These are phyloP conservation scores for Passerina amoena DNA, from an alignment of 2,113 vertebrate species.

Conservation along the genomic window DNA sequence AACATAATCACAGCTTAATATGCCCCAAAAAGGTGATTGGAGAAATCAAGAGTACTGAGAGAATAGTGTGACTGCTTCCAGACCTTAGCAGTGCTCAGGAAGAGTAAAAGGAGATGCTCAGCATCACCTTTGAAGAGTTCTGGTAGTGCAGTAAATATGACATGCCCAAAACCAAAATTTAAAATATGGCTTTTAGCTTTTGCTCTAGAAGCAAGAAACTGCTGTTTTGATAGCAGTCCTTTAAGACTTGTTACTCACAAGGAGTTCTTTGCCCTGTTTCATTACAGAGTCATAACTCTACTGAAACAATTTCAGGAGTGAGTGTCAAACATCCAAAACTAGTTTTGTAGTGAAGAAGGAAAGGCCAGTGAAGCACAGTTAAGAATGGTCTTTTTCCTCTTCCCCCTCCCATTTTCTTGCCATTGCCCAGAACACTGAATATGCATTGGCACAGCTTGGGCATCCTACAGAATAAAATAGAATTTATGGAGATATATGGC, in stretches of 20 bases:
- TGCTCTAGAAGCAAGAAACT: background rate
- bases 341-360: background rate
- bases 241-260: background rate
- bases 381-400: background rate
- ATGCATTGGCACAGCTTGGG: conserved; percentile 55
- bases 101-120: background rate
- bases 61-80: background rate
- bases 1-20: background rate
- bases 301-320: background rate
- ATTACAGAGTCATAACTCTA: background rate
- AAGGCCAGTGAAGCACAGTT: background rate
- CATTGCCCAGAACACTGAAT: conserved; percentile 44
- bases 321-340: background rate
- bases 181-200: background rate
- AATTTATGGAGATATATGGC: conserved; percentile 66
- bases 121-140: background rate
- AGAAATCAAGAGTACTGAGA: background rate
- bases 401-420: conserved; percentile 1
- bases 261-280: background rate
- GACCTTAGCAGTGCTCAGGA: background rate
- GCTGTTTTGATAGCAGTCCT: background rate
- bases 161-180: background rate
- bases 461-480: conserved; percentile 42
- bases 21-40: background rate
- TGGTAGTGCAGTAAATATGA: background rate